These are phyloP conservation scores for Phallusia fumigata DNA, from an alignment of 23 tunicate genomes.

Conservation along the genomic window DNA sequence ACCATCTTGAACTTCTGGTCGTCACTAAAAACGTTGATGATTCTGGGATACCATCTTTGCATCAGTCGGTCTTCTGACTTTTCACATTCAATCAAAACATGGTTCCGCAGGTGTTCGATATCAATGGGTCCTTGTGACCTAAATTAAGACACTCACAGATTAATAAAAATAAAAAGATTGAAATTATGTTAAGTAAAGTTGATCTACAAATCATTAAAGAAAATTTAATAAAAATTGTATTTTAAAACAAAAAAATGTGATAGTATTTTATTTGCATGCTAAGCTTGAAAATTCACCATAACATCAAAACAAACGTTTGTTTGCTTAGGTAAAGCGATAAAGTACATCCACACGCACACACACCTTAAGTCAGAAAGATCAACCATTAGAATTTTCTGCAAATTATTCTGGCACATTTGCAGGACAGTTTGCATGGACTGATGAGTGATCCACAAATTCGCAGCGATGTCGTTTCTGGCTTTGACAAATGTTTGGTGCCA, in stretches of 20 bases:
- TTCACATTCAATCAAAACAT: conserved; percentile 69
- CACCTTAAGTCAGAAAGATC: conserved; percentile 67
- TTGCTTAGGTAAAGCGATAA: not conserved
- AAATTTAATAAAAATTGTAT: no score
- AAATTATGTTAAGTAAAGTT: no score
- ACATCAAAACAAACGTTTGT: not conserved
- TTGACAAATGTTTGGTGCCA: conserved; percentile 75
- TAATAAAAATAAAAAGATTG: not conserved
- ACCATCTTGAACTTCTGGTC: conserved; percentile 52
- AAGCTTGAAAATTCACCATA: no score
- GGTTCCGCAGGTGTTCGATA: conserved; percentile 60
- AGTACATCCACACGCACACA: not conserved
- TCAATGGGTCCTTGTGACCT: conserved; percentile 74
- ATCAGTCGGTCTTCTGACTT: conserved; percentile 75
- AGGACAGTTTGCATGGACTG: conserved; percentile 93
- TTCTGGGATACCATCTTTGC: conserved; percentile 93
- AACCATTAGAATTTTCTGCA: conserved; percentile 51
- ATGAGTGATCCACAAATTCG: conserved; percentile 83
- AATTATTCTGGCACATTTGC: conserved; percentile 75
- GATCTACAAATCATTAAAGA: no score
- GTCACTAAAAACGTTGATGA: conserved; percentile 80
- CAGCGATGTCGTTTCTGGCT: conserved; percentile 47
- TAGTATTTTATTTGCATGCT: no score
- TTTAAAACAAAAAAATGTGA: no score
- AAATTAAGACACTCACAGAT: not conserved